These are phyloP conservation scores for Electrona antarctica DNA, from an alignment of 2,113 vertebrate species.

Conservation along the genomic window DNA sequence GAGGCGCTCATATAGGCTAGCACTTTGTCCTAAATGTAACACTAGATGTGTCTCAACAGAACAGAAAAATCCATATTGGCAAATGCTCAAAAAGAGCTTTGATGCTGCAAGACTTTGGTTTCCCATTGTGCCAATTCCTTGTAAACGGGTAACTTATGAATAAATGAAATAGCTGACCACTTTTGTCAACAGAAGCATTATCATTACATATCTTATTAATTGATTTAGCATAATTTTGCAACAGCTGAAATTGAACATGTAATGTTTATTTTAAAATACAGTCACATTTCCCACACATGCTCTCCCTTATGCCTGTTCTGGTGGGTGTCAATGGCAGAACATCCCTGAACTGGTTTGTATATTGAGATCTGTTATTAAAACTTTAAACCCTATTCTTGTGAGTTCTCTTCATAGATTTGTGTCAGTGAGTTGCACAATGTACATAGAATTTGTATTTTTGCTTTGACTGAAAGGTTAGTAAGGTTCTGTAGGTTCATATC, in stretches of 20 bases:
- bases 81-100: not conserved
- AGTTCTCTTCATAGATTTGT: not conserved
- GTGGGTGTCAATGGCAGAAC: conserved; percentile 35
- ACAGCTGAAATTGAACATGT: conserved; percentile 36
- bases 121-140: not conserved
- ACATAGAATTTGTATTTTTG: too few relatives aligned
- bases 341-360: conserved; percentile 60
- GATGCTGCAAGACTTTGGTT: not conserved
- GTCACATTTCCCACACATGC: conserved; percentile 5
- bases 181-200: not conserved
- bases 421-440: too few relatives aligned
- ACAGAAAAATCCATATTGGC: not conserved
- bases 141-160: not conserved
- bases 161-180: not conserved
- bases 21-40: not conserved
- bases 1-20: too few relatives aligned
- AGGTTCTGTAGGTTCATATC: too few relatives aligned
- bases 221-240: conserved; percentile 13
- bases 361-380: conserved; percentile 72
- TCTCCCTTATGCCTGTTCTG: conserved; percentile 24
- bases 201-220: not conserved
- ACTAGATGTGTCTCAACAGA: not conserved
- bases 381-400: conserved; percentile 16
- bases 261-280: conserved; percentile 11
- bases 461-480: too few relatives aligned